Conservation (phyloP, 2,888 invertebrate species). For the Polymixis lichenea region DNA sequence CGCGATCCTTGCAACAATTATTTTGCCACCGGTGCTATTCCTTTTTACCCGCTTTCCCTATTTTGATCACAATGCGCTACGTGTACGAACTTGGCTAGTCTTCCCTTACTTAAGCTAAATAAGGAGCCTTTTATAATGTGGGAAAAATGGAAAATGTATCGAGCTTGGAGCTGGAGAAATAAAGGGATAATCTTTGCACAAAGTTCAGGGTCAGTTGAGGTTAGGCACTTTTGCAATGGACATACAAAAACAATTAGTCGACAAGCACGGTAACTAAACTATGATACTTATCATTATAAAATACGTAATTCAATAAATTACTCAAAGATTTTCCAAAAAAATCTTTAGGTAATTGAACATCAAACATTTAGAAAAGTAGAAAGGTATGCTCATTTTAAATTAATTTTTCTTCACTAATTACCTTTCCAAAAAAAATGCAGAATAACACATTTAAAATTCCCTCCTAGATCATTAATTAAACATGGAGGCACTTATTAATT, state of each 20-base stretch:
- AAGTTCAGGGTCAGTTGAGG: constrained; percentile 3
- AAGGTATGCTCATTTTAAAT: not conserved
- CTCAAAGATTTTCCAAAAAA: not conserved
- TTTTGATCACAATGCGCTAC: constrained; percentile 71
- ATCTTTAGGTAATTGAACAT: not conserved
- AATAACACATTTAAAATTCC: constrained; percentile 43
- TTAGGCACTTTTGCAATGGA: not conserved
- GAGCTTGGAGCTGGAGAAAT: constrained; percentile 22
- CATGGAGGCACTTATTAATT: constrained; percentile 65
- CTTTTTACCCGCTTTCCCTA: constrained; percentile 73
- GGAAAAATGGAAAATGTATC: constrained; percentile 56
- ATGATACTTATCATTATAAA: not conserved
- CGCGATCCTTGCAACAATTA: constrained; percentile 82
- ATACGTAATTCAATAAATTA: not conserved
- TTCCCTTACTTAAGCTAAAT: constrained; percentile 68
- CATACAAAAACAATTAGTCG: not conserved
- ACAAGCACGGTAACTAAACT: not conserved
- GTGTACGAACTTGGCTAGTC: constrained; percentile 58
- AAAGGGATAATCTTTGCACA: constrained; percentile 16
- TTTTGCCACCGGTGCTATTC: constrained; percentile 73
- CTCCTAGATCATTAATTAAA: constrained; percentile 65
- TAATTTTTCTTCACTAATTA: constrained; percentile 5
- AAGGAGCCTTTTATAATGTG: constrained; percentile 60
- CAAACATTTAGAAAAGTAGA: not conserved
- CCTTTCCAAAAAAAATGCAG: constrained; percentile 1